A percentile compares a stretch with the other conserved stretches of the same genome.
phyloP scores from a whole-genome alignment of 2,888 invertebrate species.

The Coleophora deauratella region DNA sequence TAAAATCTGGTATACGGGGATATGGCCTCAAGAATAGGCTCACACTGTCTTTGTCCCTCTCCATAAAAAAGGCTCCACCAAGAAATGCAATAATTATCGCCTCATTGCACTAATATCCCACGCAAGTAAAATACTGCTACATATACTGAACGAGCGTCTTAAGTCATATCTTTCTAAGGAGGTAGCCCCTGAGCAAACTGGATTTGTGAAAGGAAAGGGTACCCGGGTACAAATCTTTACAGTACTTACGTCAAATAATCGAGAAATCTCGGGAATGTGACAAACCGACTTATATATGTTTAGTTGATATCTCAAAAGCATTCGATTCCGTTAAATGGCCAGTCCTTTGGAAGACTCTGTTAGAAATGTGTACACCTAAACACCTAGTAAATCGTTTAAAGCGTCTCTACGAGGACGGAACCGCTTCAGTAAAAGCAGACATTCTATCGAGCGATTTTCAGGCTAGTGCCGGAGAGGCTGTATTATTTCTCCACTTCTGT shows the following conservation, averaged over 20 bases:
- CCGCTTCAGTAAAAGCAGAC: no score
- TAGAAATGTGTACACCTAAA: slow-evolving; percentile 6
- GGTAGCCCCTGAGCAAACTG: slow-evolving; percentile 11
- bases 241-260: slow-evolving; percentile 6
- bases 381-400: slow-evolving; percentile 6
- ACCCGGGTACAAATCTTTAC: slow-evolving; percentile 14
- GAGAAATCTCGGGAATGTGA: slow-evolving; percentile 12
- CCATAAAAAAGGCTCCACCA: slow-evolving; percentile 17
- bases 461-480: no score
- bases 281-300: slow-evolving; percentile 10
- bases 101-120: slow-evolving; percentile 15
- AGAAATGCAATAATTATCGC: slow-evolving; percentile 14
- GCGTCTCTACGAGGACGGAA: no score
- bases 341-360: no score
- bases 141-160: slow-evolving; percentile 10
- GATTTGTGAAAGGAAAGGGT: slow-evolving; percentile 14
- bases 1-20: no score
- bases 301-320: slow-evolving; percentile 8
- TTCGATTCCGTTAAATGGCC: no score
- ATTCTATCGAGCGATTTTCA: no score
- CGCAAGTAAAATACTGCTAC: slow-evolving; percentile 12
- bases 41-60: slow-evolving; percentile 13
- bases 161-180: slow-evolving; percentile 7
- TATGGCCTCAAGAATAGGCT: slow-evolving; percentile 15
- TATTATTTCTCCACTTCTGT: no score